Base-by-base conservation (phyloP, 1,140 invertebrate genomes). In the Monochamus saltuarius region DNA sequence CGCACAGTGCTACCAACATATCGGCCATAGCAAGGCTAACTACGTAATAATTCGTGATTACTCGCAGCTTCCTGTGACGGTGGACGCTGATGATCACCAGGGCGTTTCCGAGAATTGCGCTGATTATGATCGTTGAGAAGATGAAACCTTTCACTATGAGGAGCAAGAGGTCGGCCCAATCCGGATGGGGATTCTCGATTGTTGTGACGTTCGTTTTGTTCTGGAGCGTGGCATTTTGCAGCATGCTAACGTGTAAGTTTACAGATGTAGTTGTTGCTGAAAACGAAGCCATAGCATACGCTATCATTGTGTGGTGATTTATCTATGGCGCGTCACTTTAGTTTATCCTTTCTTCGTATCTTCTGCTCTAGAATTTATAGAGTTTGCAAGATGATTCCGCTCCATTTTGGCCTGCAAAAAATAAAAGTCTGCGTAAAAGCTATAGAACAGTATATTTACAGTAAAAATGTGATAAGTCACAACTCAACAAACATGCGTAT, bases 41-140 rank as follows among this genome's bases (percentile, higher is more conserved):
- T 51, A 98, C 93, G 79, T 97, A 97, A 72, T 94, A 94, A 79
- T 97, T 98, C 36, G 94, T 97, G 62, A 94, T 91, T 52, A 94
- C 89, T 2, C 92, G 82, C 45, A 93, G 80, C 64, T 87, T 87
- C 36, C 85, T 78, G 60, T 89, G 87, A 7, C 85, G 79, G 55
- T 88, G 84, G 38, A 90, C 86, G 70, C 87, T 89, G 51, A 91
- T 87, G 67, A 92, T 92, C 63, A 94, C 91, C 53, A 94, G 78
- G 0, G 90, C 86, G 79, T 94, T 97, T 29, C 94, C 94, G 22
- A 95, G 80, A 4, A 96, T 84, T 0, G 94, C 93, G 49, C 89
- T 87, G 36, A 91, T 80, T 67, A 97, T 95, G 73, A 97, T 94
- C 57, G 84, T 84, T 43, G 84, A 84, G 82, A 94, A 92, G 58